Percentiles rank a stretch among this genome's conserved stretches.
These are phyloP conservation scores for Mythimna lalbum DNA, from an alignment of 2,888 invertebrate species.

Conservation along the genomic window DNA sequence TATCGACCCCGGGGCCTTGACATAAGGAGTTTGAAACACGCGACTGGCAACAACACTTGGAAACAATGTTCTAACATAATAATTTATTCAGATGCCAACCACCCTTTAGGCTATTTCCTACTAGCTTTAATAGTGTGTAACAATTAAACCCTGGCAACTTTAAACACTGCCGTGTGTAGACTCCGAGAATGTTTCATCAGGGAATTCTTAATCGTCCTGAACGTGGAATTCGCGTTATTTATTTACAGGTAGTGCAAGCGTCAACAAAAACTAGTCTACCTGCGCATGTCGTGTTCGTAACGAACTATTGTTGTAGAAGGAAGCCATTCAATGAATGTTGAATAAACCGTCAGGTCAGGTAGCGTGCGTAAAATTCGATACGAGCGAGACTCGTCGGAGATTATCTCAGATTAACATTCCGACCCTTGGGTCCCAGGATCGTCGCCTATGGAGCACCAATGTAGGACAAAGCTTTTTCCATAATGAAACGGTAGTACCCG, in stretches of 20 bases:
- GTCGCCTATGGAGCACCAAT: conserved; percentile 64
- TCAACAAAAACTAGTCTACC: conserved; percentile 79
- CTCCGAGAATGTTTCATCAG: conserved; percentile 19
- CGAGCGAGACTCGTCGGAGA: conserved; percentile 81
- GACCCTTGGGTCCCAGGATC: conserved; percentile 73
- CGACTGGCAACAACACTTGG: conserved; percentile 67
- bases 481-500: conserved; percentile 78
- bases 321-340: conserved; percentile 84
- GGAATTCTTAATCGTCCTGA: conserved; percentile 23
- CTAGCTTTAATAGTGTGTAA: conserved; percentile 31
- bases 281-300: conserved; percentile 75
- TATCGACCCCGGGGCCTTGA: conserved; percentile 75
- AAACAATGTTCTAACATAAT: conserved; percentile 51
- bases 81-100: conserved; percentile 59
- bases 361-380: conserved; percentile 88
- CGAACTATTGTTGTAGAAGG: conserved; percentile 81
- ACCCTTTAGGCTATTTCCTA: conserved; percentile 31
- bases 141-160: conserved; percentile 51
- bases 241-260: conserved; percentile 44
- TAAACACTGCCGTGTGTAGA: conserved; percentile 26
- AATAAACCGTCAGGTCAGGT: conserved; percentile 88
- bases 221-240: conserved; percentile 47
- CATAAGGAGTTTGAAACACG: conserved; percentile 72
- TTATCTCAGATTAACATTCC: conserved; percentile 90
- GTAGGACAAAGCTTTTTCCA: conserved; percentile 78